A percentile compares a stretch with the other conserved stretches of the same genome.
These are phyloP conservation scores for Cyphomyrus plagiostoma DNA, from an alignment of 2,113 vertebrate species.

Conservation along the genomic window DNA sequence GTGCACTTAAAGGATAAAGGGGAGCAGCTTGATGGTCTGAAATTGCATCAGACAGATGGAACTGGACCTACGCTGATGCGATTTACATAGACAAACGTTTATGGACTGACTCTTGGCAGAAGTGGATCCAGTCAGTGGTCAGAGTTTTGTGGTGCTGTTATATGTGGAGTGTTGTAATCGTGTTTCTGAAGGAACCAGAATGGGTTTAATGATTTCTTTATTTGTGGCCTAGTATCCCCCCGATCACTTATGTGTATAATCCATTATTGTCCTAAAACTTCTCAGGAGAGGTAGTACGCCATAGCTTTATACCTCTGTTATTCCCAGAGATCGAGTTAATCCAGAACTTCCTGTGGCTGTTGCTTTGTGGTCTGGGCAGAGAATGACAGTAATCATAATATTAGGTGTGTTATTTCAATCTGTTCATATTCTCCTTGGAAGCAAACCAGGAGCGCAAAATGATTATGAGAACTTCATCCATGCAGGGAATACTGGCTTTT, in stretches of 20 bases:
- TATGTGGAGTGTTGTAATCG: conserved; percentile 49
- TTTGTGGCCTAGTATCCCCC: background rate
- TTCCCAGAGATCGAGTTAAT: background rate
- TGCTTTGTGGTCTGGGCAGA: background rate
- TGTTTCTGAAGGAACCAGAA: background rate
- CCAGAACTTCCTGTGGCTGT: background rate
- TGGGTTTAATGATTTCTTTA: background rate
- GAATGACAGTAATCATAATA: conserved; percentile 4
- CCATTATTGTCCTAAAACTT: background rate
- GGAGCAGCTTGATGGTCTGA: background rate
- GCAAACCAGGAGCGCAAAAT: background rate
- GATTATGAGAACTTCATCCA: conserved; percentile 5
- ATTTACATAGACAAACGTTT: conserved; percentile 64
- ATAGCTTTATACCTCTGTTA: background rate
- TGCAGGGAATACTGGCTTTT: background rate
- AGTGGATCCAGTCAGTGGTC: conserved; percentile 61
- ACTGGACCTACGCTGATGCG: background rate
- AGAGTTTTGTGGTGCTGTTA: conserved; percentile 63
- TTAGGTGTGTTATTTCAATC: conserved; percentile 8
- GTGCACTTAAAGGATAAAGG: background rate
- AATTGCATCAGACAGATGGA: background rate
- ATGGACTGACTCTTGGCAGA: conserved; percentile 57
- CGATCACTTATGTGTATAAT: background rate
- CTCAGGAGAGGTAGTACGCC: background rate
- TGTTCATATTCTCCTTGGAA: conserved; percentile 3